These are phyloP conservation scores for Drosophila maculinotata DNA, from an alignment of 2,888 invertebrate genomes.

Conservation along the genomic window DNA sequence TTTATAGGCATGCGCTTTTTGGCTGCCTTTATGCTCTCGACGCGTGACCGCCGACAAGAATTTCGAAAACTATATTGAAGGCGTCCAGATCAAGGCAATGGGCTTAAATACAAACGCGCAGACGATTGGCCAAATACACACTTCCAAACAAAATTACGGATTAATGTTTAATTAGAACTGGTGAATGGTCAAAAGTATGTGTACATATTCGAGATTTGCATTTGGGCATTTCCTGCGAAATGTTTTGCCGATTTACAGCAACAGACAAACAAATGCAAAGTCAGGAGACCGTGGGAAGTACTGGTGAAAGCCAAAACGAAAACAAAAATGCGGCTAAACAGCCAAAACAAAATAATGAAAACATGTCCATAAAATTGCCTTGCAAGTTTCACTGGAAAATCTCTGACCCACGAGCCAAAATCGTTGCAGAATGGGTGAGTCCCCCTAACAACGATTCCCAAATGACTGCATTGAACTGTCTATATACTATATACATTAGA, in stretches of 20 bases:
- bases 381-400: constrained; percentile 50
- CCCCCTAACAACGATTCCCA: constrained; percentile 13
- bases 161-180: constrained; percentile 41
- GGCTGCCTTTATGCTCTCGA: constrained; percentile 45
- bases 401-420: constrained; percentile 27
- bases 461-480: constrained; percentile 9
- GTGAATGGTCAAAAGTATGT: constrained; percentile 47
- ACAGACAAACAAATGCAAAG: constrained; percentile 23
- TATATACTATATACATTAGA: neutral
- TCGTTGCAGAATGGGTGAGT: constrained; percentile 31
- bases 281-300: constrained; percentile 44
- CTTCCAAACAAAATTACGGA: constrained; percentile 25
- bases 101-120: constrained; percentile 40
- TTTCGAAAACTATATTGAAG: constrained; percentile 39
- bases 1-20: constrained; percentile 58
- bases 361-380: constrained; percentile 54
- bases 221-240: constrained; percentile 60
- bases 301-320: constrained; percentile 45
- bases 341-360: constrained; percentile 38
- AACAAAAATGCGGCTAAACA: constrained; percentile 50
- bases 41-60: constrained; percentile 59
- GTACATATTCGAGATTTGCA: constrained; percentile 71
- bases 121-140: constrained; percentile 29
- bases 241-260: constrained; percentile 54
- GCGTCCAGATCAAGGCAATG: constrained; percentile 25